Conservation (phyloP, 2,888 invertebrate genomes). For the Atherix ibis region DNA sequence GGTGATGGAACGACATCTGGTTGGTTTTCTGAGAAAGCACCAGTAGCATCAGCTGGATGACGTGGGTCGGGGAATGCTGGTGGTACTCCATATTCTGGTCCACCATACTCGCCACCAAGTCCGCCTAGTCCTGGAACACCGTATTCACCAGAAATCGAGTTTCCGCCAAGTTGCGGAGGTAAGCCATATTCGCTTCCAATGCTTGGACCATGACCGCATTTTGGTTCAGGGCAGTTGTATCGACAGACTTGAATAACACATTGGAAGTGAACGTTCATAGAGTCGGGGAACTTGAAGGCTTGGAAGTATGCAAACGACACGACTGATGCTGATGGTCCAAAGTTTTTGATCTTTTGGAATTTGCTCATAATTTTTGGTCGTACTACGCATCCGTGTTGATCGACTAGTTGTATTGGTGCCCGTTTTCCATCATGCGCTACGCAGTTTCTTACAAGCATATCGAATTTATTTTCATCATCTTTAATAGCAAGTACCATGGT, state of each 20-base stretch:
- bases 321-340: constrained; percentile 84
- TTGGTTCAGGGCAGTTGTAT: constrained; percentile 84
- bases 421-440: constrained; percentile 90
- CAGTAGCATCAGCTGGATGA: constrained; percentile 70
- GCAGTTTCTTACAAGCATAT: constrained; percentile 87
- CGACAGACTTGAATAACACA: constrained; percentile 90
- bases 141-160: constrained; percentile 46
- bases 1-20: constrained; percentile 67
- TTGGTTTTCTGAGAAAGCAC: constrained; percentile 68
- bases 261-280: constrained; percentile 95
- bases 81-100: constrained; percentile 56
- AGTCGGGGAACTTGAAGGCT: constrained; percentile 92
- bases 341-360: constrained; percentile 92
- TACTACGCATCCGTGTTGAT: constrained; percentile 85
- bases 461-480: constrained; percentile 90
- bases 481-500: constrained; percentile 93
- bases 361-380: constrained; percentile 89
- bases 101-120: constrained; percentile 21
- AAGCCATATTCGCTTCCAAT: constrained; percentile 49
- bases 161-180: constrained; percentile 38
- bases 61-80: constrained; percentile 77
- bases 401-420: constrained; percentile 82
- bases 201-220: constrained; percentile 54
- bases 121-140: constrained; percentile 34
- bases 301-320: constrained; percentile 93